Evolutionary conservation across 2,888 invertebrate species (phyloP), one percentile per base, ranked within the genome.

Genomic region (Scaptomyza reducta): DNA sequence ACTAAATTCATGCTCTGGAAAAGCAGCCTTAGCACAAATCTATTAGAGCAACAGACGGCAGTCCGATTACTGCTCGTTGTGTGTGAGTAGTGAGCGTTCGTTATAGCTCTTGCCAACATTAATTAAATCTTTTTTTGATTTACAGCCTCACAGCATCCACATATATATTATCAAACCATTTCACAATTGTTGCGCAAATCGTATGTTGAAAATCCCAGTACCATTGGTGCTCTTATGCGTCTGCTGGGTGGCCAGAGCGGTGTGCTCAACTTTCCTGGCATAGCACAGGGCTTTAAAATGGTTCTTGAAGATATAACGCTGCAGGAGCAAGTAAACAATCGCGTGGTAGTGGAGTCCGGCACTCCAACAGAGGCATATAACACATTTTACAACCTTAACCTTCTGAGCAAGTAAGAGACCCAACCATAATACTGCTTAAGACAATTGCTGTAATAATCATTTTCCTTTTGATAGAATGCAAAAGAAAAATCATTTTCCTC

Each of bases 21-120:
- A 49, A 89, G 90, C 29, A 90, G 91, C 22, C 68, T 94, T 0
- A 93, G 93, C 81, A 75, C 92, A 0, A 93, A 94, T 81, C 91
- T 93, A 13, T 83, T 94, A 18, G 92, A 93, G 63, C 93, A 93
- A 14, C 94, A 94, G 87, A 94, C 94, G 0, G 94, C 94, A 1
- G 93, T 94, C 0, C 92, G 94, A 62, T 89, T 95, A 29, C 89
- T 94, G 27, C 90, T 93, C 46, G 92, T 93, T 71, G 92, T 94
- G 56, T 93, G 94, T 93, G 89, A 90, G 90, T 89, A 35, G 0
- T 3, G 6, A 3, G 0, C 0, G 0, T 0, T 1, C 1, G 11
- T 1, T 13, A 51, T 38, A 38, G 1, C 38, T 25, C 3, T 51
- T 0, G 9, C 13, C 9, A 5, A 3, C 0, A 6, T 16, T 1